Percentiles rank a stretch among this genome's conserved stretches.
These are phyloP conservation scores for Indicator indicator DNA, from an alignment of 2,113 vertebrate species.

Conservation along the genomic window DNA sequence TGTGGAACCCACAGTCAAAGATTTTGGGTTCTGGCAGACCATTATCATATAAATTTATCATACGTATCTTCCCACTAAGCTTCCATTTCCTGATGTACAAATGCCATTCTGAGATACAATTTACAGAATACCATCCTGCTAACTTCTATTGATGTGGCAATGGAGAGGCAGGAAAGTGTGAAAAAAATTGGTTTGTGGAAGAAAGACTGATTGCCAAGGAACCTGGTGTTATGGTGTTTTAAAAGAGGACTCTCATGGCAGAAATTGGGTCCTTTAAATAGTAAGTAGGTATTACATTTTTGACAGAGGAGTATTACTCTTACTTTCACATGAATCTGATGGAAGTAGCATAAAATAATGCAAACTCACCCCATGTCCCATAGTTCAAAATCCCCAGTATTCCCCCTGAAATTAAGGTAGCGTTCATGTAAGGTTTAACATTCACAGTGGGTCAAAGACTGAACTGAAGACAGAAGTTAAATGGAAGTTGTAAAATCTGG, in stretches of 20 bases:
- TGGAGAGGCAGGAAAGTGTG: accelerated
- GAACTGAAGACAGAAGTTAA: neutral
- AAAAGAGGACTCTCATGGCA: neutral
- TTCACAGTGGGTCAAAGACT: neutral
- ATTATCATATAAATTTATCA: neutral
- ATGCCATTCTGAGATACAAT: neutral
- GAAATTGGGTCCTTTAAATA: neutral
- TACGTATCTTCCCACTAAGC: neutral
- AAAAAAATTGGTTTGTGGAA: neutral
- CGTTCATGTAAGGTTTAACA: neutral
- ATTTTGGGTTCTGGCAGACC: neutral
- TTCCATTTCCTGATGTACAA: neutral
- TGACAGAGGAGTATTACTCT: neutral
- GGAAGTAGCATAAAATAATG: neutral
- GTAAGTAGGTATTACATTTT: neutral
- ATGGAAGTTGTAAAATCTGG: slow-evolving; percentile 45
- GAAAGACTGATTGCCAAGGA: neutral
- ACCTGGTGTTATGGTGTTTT: neutral
- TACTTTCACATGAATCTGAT: neutral
- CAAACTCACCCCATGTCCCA: neutral
- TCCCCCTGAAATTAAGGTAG: neutral
- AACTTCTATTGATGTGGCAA: neutral
- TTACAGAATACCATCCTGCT: neutral
- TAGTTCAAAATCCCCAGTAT: neutral
- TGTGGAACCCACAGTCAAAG: neutral